These are phyloP conservation scores for Anas bernieri DNA, from an alignment of 2,797 vertebrate genomes.

Conservation along the genomic window DNA sequence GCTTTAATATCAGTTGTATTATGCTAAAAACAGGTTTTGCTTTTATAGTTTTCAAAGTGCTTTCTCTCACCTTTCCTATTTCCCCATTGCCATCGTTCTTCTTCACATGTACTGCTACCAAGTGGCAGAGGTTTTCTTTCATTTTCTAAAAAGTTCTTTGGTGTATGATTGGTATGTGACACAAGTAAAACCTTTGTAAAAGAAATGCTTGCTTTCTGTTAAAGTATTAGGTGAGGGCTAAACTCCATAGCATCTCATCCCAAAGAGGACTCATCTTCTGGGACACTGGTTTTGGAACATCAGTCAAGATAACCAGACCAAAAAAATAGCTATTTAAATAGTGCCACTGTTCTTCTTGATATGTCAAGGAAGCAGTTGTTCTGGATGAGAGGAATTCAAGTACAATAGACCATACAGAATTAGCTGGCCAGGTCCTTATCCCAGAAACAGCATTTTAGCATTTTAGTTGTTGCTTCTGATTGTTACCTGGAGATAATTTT, in stretches of 20 bases:
- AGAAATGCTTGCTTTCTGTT: constrained; percentile 13
- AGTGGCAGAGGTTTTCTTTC: constrained; percentile 10
- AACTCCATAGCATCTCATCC: constrained; percentile 73
- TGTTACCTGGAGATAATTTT: not conserved
- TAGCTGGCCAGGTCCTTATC: not conserved
- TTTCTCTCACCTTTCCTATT: not conserved
- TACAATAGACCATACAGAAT: not conserved
- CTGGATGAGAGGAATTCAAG: not conserved
- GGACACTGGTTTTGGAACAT: constrained; percentile 62
- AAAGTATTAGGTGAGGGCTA: not conserved
- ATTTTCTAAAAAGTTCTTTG: constrained; percentile 26
- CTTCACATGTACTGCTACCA: not conserved
- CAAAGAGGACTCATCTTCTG: constrained; percentile 72
- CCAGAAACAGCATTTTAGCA: not conserved
- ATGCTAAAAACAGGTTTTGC: constrained; percentile 21
- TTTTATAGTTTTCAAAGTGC: constrained; percentile 33
- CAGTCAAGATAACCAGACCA: constrained; percentile 5
- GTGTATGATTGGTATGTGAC: constrained; percentile 79
- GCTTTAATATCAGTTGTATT: not conserved
- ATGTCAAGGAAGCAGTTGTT: not conserved
- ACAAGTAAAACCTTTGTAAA: constrained; percentile 55
- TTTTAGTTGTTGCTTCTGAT: not conserved
- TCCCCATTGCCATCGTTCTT: constrained; percentile 38
- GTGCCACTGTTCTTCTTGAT: not conserved
- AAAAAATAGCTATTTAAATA: constrained; percentile 9